Evolutionary conservation across 2,888 invertebrate species (phyloP), one percentile per base, ranked within the genome.

Genomic region (Saturnia pavonia): DNA sequence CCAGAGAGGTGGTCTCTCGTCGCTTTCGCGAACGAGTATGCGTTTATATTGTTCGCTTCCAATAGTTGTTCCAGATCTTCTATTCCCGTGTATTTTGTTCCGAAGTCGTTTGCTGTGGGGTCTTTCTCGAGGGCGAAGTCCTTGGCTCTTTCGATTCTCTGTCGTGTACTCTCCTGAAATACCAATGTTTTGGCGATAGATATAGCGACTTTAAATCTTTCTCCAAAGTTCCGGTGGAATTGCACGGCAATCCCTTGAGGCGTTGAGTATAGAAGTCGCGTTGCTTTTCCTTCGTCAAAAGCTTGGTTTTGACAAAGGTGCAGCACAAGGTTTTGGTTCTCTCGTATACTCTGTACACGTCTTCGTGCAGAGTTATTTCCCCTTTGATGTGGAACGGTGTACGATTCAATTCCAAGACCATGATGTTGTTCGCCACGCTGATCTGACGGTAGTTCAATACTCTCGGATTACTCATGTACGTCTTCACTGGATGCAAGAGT

Each of bases 201-300:
- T 54, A 54, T 8, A 22, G 54, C 54, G n/a, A 22, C 22, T 54
- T 11, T 11, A 54, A 54, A 22, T 22, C 54, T 6, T 54, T 54
- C 54, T n/a, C 22, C 22, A 22, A 54, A 54, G 22, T 11, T 54
- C 22, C 54, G 54, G 54, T 22, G n/a, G 11, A 54, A 54, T 54
- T 54, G 54, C 6, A 54, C 11, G 22, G 6, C 22, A 54, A 54
- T 54, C 54, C 54, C 54, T 54, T 54, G 7, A 54, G 22, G 70
- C 68, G 60, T 71, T 27, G 9, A 3, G 72, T 70, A 70, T 70
- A 70, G 40, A 27, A 70, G 22, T 70, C 69, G 22, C 66, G 66
- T 67, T 27, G 72, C 72, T 69, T 72, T 67, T 63, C 42, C 60
- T 51, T 72, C 72, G 25, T 70, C 67, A 51, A 72, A 72, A 72